phyloP scores from a whole-genome alignment of 2,113 vertebrate genomes.

The Phaethon lepturus region DNA sequence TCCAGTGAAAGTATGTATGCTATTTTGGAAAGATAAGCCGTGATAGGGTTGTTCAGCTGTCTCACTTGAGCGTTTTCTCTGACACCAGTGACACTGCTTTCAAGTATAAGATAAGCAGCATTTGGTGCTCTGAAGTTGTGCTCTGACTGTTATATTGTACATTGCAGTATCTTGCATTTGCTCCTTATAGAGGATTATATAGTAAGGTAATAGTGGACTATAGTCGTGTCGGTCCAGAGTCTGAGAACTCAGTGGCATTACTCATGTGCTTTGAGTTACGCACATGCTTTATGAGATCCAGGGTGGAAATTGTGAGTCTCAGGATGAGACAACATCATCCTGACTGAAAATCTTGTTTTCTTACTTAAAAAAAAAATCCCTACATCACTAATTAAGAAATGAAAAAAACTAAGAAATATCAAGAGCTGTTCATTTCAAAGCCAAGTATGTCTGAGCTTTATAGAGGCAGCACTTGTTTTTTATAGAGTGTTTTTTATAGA shows the following conservation, averaged over 20 bases:
- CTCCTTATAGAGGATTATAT: neutral
- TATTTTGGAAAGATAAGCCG: neutral
- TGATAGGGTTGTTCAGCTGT: neutral
- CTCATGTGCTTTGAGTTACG: neutral
- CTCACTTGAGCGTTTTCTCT: neutral
- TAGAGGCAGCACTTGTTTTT: neutral
- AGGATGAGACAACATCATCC: neutral
- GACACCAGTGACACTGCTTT: neutral
- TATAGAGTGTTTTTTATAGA: neutral
- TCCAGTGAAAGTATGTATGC: neutral
- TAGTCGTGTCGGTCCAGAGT: neutral
- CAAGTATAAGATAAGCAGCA: neutral
- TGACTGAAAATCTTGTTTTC: neutral
- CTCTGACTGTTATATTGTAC: neutral
- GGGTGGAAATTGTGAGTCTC: neutral
- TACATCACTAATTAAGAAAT: neutral
- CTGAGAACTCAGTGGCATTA: neutral
- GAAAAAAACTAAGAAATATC: neutral
- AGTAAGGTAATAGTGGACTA: neutral
- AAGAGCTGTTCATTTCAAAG: neutral
- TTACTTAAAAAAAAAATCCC: neutral
- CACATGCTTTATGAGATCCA: neutral
- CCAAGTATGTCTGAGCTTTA: neutral
- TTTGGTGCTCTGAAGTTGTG: neutral
- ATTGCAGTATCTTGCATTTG: neutral